Conservation (phyloP, 2,113 vertebrate species). For the Oryzias javanicus region DNA sequence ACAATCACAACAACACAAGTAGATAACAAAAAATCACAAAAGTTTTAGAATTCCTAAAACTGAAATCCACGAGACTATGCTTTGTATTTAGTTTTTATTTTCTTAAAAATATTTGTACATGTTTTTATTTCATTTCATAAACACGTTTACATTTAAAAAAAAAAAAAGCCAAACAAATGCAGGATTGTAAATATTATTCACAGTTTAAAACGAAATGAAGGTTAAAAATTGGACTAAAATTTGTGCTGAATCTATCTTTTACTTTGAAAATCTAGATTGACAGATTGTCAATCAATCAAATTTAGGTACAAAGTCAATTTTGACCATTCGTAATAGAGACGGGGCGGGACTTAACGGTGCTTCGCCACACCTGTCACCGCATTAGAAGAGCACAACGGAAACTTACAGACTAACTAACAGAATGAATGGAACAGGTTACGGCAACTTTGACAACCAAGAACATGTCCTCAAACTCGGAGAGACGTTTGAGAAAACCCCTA, state of each 20-base stretch:
- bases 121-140: too few relatives aligned
- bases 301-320: neutral
- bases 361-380: constrained; percentile 59
- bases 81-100: too few relatives aligned
- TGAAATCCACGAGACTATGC: too few relatives aligned
- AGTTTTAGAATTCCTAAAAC: too few relatives aligned
- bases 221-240: too few relatives aligned
- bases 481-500: constrained; percentile 91
- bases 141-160: too few relatives aligned
- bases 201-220: too few relatives aligned
- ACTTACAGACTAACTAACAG: constrained; percentile 49
- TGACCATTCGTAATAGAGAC: constrained; percentile 52
- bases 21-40: too few relatives aligned
- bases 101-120: too few relatives aligned
- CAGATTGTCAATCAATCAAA: constrained; percentile 24
- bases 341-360: constrained; percentile 32
- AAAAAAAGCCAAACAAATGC: too few relatives aligned
- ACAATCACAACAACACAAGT: too few relatives aligned
- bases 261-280: constrained; percentile 36
- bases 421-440: constrained; percentile 85
- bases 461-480: constrained; percentile 89
- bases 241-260: constrained; percentile 5
- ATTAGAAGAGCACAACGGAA: constrained; percentile 55
- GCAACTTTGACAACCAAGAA: constrained; percentile 86
- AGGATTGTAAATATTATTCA: too few relatives aligned